A percentile compares a stretch with the other conserved stretches of the same genome.
Evolutionary conservation across 2,113 vertebrate species (phyloP).

Genomic region (Tragulus kanchil): DNA sequence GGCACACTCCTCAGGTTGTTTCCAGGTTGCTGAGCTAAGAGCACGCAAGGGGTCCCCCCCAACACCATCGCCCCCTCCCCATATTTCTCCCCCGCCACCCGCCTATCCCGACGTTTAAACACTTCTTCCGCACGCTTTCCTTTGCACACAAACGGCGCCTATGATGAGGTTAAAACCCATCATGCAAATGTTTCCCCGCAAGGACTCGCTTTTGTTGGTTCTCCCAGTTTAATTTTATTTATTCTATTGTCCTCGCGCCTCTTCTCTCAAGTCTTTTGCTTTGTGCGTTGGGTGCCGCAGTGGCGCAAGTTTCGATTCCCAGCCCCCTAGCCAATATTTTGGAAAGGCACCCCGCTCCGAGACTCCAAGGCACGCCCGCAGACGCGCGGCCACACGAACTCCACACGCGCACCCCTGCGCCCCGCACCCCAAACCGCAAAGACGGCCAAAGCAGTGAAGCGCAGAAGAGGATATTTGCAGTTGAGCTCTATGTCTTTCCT

Average conservation of each 20-base stretch:
- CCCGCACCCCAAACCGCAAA: slow-evolving; percentile 18
- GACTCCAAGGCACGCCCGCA: neutral
- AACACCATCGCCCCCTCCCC: neutral
- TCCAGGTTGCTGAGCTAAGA: neutral
- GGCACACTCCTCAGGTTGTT: slow-evolving; percentile 54
- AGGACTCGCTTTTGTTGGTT: neutral
- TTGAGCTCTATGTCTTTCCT: neutral
- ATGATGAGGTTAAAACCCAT: neutral
- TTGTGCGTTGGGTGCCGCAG: slow-evolving; percentile 50
- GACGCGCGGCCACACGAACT: neutral
- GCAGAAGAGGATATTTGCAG: neutral
- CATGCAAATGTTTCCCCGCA: neutral
- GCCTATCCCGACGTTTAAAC: neutral
- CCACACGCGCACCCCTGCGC: neutral
- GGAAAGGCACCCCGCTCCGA: neutral
- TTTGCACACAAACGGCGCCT: neutral
- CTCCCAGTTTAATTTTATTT: neutral
- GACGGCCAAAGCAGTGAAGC: neutral
- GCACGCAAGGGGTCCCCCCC: neutral
- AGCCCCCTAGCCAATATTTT: neutral
- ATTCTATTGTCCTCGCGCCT: neutral
- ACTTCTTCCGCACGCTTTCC: neutral
- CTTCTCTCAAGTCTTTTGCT: neutral
- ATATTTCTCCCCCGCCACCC: neutral
- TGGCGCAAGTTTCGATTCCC: slow-evolving; percentile 34